Percentiles rank a stretch among this genome's conserved stretches.
phyloP scores from a whole-genome alignment of 2,113 vertebrate genomes.

The Siniperca knerii region DNA sequence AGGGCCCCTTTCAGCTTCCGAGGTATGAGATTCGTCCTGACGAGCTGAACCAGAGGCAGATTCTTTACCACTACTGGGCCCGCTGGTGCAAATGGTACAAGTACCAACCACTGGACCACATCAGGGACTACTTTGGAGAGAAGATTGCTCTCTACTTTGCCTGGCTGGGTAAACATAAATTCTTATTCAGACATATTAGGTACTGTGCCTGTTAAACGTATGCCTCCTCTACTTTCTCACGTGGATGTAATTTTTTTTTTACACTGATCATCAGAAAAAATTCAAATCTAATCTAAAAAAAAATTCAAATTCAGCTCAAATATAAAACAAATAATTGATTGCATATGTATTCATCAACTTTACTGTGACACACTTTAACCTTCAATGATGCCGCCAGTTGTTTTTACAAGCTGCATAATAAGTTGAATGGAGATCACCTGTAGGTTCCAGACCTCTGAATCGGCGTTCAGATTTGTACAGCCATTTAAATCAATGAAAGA shows the following conservation, averaged over 20 bases:
- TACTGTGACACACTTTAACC: too few species aligned
- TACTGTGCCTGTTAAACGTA: not conserved
- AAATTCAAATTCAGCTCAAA: not conserved
- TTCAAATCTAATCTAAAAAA: not conserved
- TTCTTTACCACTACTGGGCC: constrained; percentile 86
- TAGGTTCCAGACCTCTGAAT: too few species aligned
- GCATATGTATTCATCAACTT: not conserved
- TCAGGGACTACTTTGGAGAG: constrained; percentile 86
- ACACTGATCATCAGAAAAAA: not conserved
- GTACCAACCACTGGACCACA: constrained; percentile 85
- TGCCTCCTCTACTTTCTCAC: not conserved
- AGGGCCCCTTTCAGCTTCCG: constrained; percentile 83
- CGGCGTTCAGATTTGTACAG: not conserved
- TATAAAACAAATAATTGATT: not conserved
- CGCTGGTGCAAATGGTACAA: constrained; percentile 87
- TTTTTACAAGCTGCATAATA: too few species aligned
- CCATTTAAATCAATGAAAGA: not conserved
- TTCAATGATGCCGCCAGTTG: too few species aligned
- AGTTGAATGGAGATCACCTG: too few species aligned
- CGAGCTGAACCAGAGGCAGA: constrained; percentile 83
- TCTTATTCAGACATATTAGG: not conserved
- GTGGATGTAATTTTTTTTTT: not conserved
- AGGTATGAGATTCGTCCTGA: constrained; percentile 71
- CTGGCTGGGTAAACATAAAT: constrained; percentile 73
- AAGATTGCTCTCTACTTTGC: constrained; percentile 86